Evolutionary conservation across 2,888 invertebrate species (phyloP).

Genomic region (Hirtodrosophila duncani): DNA sequence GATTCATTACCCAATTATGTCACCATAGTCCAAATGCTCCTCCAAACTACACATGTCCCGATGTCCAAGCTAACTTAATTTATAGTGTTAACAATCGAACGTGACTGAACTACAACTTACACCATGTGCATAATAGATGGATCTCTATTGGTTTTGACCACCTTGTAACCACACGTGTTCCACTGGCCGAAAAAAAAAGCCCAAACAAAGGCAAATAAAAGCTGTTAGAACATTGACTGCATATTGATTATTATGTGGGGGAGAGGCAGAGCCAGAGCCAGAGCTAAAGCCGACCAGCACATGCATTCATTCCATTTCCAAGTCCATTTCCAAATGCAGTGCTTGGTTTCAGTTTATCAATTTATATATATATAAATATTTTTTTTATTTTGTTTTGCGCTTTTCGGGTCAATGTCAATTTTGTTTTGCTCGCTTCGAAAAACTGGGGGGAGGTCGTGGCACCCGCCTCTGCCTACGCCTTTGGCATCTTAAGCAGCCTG

Average conservation of each 20-base stretch:
- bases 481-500: conserved; percentile 49
- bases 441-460: conserved; percentile 22
- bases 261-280: too few relatives aligned
- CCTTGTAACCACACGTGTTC: conserved; percentile 51
- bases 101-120: conserved; percentile 54
- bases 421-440: conserved; percentile 40
- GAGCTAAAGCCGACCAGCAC: too few relatives aligned
- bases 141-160: too few relatives aligned
- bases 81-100: conserved; percentile 53
- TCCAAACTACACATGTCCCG: conserved; percentile 12
- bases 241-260: conserved; percentile 65
- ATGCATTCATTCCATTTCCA: conserved; percentile 9
- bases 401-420: conserved; percentile 65
- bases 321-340: conserved; percentile 10
- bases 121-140: conserved; percentile 11
- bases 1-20: conserved; percentile 34
- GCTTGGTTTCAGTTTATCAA: conserved; percentile 1
- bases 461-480: conserved; percentile 9
- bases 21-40: not conserved
- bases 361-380: not conserved
- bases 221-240: conserved; percentile 56
- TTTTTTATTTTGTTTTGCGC: not conserved
- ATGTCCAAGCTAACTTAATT: conserved; percentile 45
- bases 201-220: conserved; percentile 27
- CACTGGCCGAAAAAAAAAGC: conserved; percentile 32